These are phyloP conservation scores for Apostichopus japonicus DNA, from an alignment of 35 echinoderm and acorn worm genomes.

Conservation along the genomic window DNA sequence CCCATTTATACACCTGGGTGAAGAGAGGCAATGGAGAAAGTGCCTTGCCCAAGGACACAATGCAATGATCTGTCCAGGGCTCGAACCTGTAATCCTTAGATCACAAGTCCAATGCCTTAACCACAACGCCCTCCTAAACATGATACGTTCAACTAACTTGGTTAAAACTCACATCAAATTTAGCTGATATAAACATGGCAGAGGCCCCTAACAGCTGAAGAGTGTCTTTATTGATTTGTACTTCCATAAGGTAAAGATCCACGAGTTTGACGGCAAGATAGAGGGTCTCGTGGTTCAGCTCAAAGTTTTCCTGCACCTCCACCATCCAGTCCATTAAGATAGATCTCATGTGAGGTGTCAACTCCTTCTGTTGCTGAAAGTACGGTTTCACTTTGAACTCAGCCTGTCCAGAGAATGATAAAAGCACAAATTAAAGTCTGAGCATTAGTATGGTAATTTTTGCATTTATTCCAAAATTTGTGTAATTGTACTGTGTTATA, in stretches of 20 bases:
- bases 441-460: not conserved
- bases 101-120: too few relatives aligned
- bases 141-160: too few relatives aligned
- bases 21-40: too few relatives aligned
- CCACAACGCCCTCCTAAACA: too few relatives aligned
- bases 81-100: too few relatives aligned
- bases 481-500: too few relatives aligned
- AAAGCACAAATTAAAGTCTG: constrained; percentile 1
- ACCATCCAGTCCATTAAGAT: constrained; percentile 98
- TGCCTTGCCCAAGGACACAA: too few relatives aligned
- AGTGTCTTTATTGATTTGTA: constrained; percentile 60
- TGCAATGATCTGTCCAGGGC: too few relatives aligned
- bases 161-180: constrained; percentile 91
- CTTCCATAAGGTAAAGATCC: constrained; percentile 79
- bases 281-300: constrained; percentile 96
- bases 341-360: constrained; percentile 86
- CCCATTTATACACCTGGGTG: too few relatives aligned
- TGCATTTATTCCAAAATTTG: not conserved
- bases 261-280: constrained; percentile 93
- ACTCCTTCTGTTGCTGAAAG: constrained; percentile 80
- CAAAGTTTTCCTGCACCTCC: constrained; percentile 98
- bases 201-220: constrained; percentile 94
- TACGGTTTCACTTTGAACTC: constrained; percentile 65
- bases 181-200: constrained; percentile 89
- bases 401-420: constrained; percentile 28